These are phyloP conservation scores for Ariopsis seemanni DNA, from an alignment of 2,113 vertebrate genomes.

Conservation along the genomic window DNA sequence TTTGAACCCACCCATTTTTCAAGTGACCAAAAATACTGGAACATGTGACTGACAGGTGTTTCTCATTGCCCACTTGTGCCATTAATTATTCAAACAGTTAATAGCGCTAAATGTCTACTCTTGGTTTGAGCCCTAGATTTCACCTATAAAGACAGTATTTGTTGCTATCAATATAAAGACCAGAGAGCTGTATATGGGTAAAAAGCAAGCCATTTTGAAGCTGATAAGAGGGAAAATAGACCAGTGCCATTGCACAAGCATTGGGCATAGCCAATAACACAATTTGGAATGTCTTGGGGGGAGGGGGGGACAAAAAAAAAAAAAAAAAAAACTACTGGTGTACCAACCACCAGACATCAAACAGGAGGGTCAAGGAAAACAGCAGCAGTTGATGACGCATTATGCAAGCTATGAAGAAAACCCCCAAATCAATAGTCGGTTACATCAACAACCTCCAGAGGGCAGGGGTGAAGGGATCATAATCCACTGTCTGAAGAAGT, in stretches of 20 bases:
- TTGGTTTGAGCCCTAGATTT: neutral
- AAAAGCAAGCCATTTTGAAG: neutral
- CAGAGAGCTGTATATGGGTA: neutral
- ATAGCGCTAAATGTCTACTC: neutral
- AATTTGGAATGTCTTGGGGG: neutral
- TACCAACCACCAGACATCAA: neutral
- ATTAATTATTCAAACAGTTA: neutral
- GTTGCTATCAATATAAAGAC: too few species aligned
- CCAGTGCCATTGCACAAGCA: neutral
- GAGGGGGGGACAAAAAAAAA: neutral
- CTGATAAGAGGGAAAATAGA: neutral
- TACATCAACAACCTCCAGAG: neutral
- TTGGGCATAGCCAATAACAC: neutral
- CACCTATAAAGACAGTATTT: neutral
- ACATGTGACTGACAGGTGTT: neutral
- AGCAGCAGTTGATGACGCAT: neutral
- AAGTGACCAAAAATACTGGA: neutral
- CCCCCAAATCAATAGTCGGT: neutral
- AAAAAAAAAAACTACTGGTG: neutral
- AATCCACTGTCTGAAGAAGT: neutral
- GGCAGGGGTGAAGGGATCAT: neutral
- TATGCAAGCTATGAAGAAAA: neutral
- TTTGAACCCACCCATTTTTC: neutral
- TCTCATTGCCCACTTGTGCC: neutral
- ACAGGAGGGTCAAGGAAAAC: neutral